Evolutionary conservation across 2,797 vertebrate genomes (phyloP).

Genomic region (Diceros bicornis): DNA sequence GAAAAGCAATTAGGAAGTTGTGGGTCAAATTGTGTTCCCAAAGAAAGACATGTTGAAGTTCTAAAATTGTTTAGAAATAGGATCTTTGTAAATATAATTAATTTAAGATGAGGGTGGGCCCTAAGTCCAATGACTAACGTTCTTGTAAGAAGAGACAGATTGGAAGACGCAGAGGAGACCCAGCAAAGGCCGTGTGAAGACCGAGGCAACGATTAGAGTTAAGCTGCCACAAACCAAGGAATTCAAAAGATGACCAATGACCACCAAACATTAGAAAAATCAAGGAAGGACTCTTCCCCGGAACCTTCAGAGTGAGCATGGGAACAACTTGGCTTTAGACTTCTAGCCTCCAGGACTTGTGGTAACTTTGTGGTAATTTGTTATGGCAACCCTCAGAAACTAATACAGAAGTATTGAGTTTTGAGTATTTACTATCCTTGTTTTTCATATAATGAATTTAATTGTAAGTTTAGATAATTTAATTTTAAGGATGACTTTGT

Average conservation of each 20-base stretch:
- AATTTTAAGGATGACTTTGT: neutral
- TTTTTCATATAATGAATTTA: neutral
- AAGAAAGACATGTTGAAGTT: neutral
- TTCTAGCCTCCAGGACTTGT: neutral
- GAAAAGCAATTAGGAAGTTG: neutral
- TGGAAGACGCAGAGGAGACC: neutral
- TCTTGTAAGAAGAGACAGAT: neutral
- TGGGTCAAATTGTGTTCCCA: neutral
- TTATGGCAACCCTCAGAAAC: neutral
- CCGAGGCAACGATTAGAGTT: neutral
- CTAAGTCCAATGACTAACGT: neutral
- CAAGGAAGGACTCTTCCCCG: neutral
- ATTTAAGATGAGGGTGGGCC: neutral
- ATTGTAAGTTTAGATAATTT: neutral
- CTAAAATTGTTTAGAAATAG: neutral
- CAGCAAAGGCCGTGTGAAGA: neutral
- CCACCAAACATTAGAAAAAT: neutral
- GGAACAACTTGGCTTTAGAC: neutral
- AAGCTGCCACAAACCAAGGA: neutral
- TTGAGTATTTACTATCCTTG: neutral
- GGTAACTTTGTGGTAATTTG: neutral
- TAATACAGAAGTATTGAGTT: neutral
- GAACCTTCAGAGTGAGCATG: neutral
- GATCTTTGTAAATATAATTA: neutral
- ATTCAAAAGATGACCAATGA: neutral